Base-by-base conservation (phyloP, 2,113 vertebrate genomes). In the Spheniscus mendiculus region DNA sequence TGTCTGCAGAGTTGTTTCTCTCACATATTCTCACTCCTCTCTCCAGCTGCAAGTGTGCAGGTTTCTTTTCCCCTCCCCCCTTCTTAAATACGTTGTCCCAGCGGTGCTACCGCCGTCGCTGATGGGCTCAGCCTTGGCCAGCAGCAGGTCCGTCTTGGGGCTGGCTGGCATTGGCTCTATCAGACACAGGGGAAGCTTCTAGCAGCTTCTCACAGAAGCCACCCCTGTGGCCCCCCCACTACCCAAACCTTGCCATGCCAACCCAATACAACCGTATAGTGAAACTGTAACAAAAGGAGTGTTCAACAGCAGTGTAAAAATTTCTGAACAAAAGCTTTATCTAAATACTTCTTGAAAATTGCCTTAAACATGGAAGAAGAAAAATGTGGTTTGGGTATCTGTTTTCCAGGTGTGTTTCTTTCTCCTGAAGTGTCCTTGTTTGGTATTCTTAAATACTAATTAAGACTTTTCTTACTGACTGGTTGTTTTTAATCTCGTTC, bases 261-360 rank as follows among this genome's bases (percentile, higher is more conserved):
- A 36, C 58, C n/a, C 34, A 36, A 15, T 59, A 61, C 80, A 77
- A 25, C 70, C 83, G 32, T 91, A 50, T 66, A 61, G 63, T 81
- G 84, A 83, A 95, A 91, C 80, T 72, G 32, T 76, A 70, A 90
- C 83, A 90, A 94, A 93, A 86, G 69, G 26, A 72, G 29, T 59
- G 59, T 69, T 95, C 58, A 50, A 53, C 2, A 27, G 34, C 72
- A 72, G 26, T 18, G 44, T 82, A 83, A 94, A 58, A 79, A 44
- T 36, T 89, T 63, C 55, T 53, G 40, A 82, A 34, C 56, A 87
- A 82, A 90, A 94, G 6, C 21, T 90, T 44, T 58, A 65, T 49
- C 11, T 23, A 40, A 45, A 34, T 52, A 42, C 11, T 66, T 52
- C 32, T 62, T 79, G 29, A 80, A 89, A 86, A 67, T 45, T 82